A percentile compares a stretch with the other conserved stretches of the same genome.
Evolutionary conservation across 2,888 invertebrate species (phyloP).

Genomic region (Uropetala carovei): DNA sequence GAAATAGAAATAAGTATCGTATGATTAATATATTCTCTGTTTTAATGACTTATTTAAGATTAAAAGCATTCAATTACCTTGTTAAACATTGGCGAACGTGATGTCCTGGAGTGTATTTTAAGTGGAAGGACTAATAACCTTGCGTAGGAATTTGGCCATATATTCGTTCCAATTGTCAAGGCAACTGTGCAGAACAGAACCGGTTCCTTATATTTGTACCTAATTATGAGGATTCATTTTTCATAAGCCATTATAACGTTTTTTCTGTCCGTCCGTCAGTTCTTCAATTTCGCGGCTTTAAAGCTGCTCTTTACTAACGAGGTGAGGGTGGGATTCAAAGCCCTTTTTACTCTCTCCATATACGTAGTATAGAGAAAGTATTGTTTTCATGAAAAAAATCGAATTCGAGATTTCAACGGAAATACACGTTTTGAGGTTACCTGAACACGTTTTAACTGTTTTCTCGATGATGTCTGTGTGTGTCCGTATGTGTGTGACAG

Average conservation of each 20-base stretch:
- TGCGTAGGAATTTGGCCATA: neutral
- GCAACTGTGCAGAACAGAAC: constrained; percentile 7
- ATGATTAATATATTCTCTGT: neutral
- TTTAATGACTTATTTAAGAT: neutral
- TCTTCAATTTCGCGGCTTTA: neutral
- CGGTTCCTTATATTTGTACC: neutral
- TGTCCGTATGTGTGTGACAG: too few relatives aligned
- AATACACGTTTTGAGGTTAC: too few relatives aligned
- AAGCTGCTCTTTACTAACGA: neutral
- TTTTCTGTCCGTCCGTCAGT: neutral
- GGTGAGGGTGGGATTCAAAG: neutral
- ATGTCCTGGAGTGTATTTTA: neutral
- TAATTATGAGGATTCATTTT: neutral
- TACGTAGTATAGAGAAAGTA: too few relatives aligned
- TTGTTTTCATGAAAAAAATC: too few relatives aligned
- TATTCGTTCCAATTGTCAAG: neutral
- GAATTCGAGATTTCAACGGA: too few relatives aligned
- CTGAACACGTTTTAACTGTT: too few relatives aligned
- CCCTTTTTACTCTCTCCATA: too few relatives aligned
- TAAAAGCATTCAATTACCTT: neutral
- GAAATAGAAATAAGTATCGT: neutral
- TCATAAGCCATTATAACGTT: neutral
- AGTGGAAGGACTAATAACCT: neutral
- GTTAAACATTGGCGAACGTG: constrained; percentile 13
- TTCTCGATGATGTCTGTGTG: too few relatives aligned